Conservation (phyloP, 2,888 invertebrate genomes). For the Meteorus cinctellus region DNA sequence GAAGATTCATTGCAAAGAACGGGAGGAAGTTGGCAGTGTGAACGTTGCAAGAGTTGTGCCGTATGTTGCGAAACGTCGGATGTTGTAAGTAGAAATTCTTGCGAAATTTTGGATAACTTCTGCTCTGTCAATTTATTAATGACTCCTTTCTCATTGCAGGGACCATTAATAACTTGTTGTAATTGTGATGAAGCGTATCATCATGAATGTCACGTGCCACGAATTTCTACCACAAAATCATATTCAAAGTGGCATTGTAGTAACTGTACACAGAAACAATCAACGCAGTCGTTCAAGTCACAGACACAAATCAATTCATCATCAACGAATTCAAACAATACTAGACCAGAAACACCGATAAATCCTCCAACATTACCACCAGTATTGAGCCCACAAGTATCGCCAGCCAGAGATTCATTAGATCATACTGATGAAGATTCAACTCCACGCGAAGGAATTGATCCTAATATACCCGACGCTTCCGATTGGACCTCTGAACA, state of each 20-base stretch:
- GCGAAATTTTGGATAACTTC: neutral
- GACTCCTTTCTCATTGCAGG: constrained; percentile 72
- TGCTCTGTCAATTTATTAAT: neutral
- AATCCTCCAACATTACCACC: constrained; percentile 63
- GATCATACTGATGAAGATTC: constrained; percentile 65
- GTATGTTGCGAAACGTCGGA: constrained; percentile 86
- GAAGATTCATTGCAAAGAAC: constrained; percentile 80
- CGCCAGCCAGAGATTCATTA: constrained; percentile 63
- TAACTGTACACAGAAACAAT: constrained; percentile 75
- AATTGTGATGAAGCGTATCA: constrained; percentile 91
- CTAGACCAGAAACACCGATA: constrained; percentile 64
- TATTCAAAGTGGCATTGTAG: constrained; percentile 83
- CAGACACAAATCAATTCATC: constrained; percentile 48
- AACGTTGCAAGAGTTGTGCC: constrained; percentile 90
- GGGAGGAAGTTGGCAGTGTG: constrained; percentile 89
- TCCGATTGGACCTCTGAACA: constrained; percentile 88
- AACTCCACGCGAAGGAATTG: constrained; percentile 71
- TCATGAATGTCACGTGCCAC: constrained; percentile 85
- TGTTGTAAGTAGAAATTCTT: constrained; percentile 77
- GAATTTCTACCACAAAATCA: constrained; percentile 75
- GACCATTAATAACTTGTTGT: constrained; percentile 84
- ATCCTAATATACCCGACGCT: constrained; percentile 85
- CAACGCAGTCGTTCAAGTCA: constrained; percentile 50
- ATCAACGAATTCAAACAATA: constrained; percentile 41
- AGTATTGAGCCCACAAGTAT: constrained; percentile 69